phyloP scores from a whole-genome alignment of 2,113 vertebrate genomes.

The Sebastes schlegelii region DNA sequence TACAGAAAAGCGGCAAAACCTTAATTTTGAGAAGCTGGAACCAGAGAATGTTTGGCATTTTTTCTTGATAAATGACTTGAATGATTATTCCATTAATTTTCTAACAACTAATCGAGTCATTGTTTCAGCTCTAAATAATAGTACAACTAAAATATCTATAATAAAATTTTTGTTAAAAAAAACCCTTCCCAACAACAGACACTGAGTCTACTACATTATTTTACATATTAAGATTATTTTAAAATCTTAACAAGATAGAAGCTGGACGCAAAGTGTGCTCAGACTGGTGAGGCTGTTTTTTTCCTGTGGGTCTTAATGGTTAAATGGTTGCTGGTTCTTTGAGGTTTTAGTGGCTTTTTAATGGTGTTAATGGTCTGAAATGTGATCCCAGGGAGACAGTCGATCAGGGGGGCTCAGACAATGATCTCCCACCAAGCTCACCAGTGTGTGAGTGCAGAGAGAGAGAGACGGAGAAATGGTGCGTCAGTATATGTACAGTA shows the following conservation, averaged over 20 bases:
- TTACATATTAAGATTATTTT: slow-evolving; percentile 9
- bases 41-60: neutral
- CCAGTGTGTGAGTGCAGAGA: slow-evolving; percentile 51
- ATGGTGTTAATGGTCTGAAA: slow-evolving; percentile 85
- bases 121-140: neutral
- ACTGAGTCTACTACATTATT: slow-evolving; percentile 6
- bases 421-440: slow-evolving; percentile 70
- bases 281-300: slow-evolving; percentile 35
- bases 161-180: slow-evolving; percentile 1
- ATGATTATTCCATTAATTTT: neutral
- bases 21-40: neutral
- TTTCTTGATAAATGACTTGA: neutral
- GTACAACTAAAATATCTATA: neutral
- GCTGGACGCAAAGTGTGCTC: slow-evolving; percentile 40
- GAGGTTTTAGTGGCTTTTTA: slow-evolving; percentile 85
- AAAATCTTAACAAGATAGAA: slow-evolving; percentile 17
- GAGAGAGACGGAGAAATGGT: slow-evolving; percentile 44
- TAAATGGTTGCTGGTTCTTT: slow-evolving; percentile 80
- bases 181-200: neutral
- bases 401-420: slow-evolving; percentile 76
- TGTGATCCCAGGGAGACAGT: slow-evolving; percentile 79
- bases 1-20: neutral
- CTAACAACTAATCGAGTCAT: neutral
- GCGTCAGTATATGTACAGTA: slow-evolving; percentile 66
- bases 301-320: slow-evolving; percentile 77